Evolutionary conservation across 2,797 vertebrate genomes (phyloP).

Genomic region (Enteromius afrohamiltoni): DNA sequence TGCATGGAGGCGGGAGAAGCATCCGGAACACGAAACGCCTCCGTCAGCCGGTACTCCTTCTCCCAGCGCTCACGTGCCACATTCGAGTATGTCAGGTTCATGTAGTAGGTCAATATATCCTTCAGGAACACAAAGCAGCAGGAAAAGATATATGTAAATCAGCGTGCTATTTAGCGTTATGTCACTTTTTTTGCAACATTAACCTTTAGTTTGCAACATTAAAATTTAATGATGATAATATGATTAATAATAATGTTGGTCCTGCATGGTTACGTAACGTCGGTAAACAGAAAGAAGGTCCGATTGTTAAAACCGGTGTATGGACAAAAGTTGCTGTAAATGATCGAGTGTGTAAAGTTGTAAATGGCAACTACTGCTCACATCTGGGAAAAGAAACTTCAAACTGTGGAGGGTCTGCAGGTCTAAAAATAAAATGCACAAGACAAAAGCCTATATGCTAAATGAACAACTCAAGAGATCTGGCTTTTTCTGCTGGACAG

Average conservation of each 20-base stretch:
- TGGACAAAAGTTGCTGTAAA: background rate
- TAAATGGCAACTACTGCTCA: too few relatives aligned
- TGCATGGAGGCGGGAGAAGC: conserved; percentile 86
- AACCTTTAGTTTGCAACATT: background rate
- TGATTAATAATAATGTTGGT: too few relatives aligned
- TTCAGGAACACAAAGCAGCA: conserved; percentile 61
- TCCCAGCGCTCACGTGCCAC: conserved; percentile 78
- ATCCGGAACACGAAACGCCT: conserved; percentile 82
- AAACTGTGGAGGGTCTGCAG: too few relatives aligned
- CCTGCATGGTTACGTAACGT: too few relatives aligned
- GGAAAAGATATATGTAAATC: background rate
- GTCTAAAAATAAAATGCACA: too few relatives aligned
- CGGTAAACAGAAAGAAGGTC: background rate
- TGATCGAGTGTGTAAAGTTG: too few relatives aligned
- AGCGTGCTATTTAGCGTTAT: background rate
- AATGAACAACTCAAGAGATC: too few relatives aligned
- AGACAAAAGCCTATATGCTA: too few relatives aligned
- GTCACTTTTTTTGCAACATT: background rate
- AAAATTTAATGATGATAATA: background rate
- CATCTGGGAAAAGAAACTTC: background rate
- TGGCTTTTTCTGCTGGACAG: background rate
- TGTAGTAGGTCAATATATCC: conserved; percentile 91
- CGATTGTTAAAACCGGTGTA: background rate
- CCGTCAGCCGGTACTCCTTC: conserved; percentile 88
- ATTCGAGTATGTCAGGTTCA: conserved; percentile 89